phyloP scores from a whole-genome alignment of 2,888 invertebrate genomes.

The Plebejus anna region DNA sequence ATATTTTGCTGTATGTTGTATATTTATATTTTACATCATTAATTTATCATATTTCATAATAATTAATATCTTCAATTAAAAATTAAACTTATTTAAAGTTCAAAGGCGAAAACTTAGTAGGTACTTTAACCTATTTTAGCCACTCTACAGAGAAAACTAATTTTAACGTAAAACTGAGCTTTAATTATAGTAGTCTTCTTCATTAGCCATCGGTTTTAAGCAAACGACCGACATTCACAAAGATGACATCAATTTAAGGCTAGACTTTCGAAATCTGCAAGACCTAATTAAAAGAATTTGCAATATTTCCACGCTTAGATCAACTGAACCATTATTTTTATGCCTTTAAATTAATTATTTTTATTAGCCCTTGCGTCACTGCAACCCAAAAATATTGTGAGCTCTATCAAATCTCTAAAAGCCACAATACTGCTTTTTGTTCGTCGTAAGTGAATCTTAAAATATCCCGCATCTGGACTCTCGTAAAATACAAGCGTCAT shows the following conservation, averaged over 20 bases:
- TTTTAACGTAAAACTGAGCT: not conserved
- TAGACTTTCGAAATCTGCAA: slow-evolving; percentile 5
- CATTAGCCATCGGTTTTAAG: not conserved
- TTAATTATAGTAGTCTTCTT: not conserved
- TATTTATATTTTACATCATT: too few relatives aligned
- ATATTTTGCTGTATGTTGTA: too few relatives aligned
- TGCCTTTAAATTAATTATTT: not conserved
- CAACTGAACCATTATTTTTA: not conserved
- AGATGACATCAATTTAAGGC: slow-evolving; percentile 12
- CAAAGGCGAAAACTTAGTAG: not conserved
- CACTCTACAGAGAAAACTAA: not conserved
- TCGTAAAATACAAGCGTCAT: slow-evolving; percentile 7
- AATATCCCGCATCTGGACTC: not conserved
- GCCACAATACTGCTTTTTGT: not conserved
- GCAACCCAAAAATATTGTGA: not conserved
- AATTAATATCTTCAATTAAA: too few relatives aligned
- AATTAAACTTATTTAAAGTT: not conserved
- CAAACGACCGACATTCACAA: slow-evolving; percentile 11
- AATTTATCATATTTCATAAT: too few relatives aligned
- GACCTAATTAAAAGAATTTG: slow-evolving; percentile 22
- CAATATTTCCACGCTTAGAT: slow-evolving; percentile 4
- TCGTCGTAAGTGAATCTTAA: slow-evolving; percentile 12
- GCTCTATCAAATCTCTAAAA: not conserved
- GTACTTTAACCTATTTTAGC: not conserved
- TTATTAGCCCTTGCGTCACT: too few relatives aligned